Conservation (phyloP, 2,888 invertebrate species). For the Rhagonycha lutea region DNA sequence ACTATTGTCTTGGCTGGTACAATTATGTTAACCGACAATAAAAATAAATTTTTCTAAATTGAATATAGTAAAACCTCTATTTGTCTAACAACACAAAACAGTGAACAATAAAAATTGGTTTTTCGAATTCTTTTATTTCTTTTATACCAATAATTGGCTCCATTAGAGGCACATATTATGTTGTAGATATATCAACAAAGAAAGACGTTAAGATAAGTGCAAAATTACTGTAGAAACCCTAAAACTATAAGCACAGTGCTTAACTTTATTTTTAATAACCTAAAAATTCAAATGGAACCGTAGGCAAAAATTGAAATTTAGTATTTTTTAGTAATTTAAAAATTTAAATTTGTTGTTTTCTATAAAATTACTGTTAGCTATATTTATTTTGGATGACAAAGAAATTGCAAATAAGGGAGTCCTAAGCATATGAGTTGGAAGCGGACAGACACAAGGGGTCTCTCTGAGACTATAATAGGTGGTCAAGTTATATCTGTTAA, state of each 20-base stretch:
- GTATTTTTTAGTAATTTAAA: background rate
- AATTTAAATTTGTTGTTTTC: background rate
- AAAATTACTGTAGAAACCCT: background rate
- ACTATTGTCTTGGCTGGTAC: background rate
- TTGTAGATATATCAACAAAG: background rate
- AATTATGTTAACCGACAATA: background rate
- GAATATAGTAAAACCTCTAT: background rate
- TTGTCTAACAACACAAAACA: background rate
- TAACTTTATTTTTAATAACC: background rate
- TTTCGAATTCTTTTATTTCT: background rate
- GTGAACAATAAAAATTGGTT: slow-evolving; percentile 2
- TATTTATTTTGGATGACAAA: no score
- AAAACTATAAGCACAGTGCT: background rate
- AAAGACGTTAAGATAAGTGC: background rate
- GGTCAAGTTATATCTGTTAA: no score
- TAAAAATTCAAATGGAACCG: background rate
- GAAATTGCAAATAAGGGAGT: no score
- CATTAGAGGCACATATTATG: background rate
- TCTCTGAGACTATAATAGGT: no score
- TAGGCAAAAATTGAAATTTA: background rate
- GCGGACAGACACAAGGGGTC: no score
- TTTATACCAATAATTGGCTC: background rate
- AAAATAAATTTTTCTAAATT: background rate
- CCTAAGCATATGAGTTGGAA: no score
- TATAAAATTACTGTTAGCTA: no score